Evolutionary conservation across 2,113 vertebrate species (phyloP).

Genomic region (Sorex fumeus): DNA sequence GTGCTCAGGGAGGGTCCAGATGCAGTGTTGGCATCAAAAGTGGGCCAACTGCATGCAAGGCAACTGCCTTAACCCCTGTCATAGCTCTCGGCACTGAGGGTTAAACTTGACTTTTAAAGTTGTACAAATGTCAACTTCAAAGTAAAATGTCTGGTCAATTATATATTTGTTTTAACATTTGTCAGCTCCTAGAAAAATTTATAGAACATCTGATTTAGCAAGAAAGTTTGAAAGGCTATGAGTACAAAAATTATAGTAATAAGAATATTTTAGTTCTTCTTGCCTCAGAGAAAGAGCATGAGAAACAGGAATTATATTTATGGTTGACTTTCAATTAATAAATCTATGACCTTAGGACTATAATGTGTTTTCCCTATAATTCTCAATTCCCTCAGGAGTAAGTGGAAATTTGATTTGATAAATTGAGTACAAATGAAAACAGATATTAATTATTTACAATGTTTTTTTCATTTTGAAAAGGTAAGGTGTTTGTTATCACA

Average conservation of each 20-base stretch:
- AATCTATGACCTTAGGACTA: not conserved
- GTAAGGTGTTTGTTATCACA: slow-evolving; percentile 40
- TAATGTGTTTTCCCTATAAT: not conserved
- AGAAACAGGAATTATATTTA: slow-evolving; percentile 20
- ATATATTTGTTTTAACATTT: not conserved
- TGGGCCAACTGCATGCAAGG: no score
- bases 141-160: not conserved
- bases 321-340: not conserved
- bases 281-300: not conserved
- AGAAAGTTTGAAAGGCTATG: not conserved
- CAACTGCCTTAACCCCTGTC: no score
- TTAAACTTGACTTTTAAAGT: not conserved
- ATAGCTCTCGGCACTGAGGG: no score
- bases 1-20: no score
- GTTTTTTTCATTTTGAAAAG: slow-evolving; percentile 58
- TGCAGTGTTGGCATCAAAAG: no score
- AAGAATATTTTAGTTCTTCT: not conserved
- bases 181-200: not conserved
- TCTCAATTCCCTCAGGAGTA: not conserved
- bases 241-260: slow-evolving; percentile 5
- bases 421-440: slow-evolving; percentile 47
- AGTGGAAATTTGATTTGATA: slow-evolving; percentile 60
- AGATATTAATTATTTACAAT: slow-evolving; percentile 53
- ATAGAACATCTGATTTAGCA: not conserved
- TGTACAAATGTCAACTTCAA: not conserved